Evolutionary conservation across 2,113 vertebrate genomes (phyloP).

Genomic region (Sigmodon hispidus): DNA sequence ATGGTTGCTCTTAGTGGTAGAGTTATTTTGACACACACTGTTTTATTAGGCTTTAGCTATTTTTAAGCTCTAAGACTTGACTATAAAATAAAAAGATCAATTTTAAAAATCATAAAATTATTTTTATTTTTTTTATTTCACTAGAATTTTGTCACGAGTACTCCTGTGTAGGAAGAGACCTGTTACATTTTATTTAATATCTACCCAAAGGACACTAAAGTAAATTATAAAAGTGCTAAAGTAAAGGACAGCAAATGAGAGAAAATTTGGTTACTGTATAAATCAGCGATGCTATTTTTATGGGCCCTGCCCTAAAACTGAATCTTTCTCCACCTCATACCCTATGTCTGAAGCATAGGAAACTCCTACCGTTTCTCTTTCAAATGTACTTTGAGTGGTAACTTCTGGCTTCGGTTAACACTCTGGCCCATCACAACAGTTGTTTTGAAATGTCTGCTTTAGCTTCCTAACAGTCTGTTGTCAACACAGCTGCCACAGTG

Average conservation of each 20-base stretch:
- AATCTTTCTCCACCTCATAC: not conserved
- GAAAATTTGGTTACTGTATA: not conserved
- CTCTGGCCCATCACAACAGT: not conserved
- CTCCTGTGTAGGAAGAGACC: conserved; percentile 1
- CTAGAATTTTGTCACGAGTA: conserved; percentile 12
- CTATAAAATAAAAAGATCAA: conserved; percentile 1
- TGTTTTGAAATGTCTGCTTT: not conserved
- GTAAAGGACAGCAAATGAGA: not conserved
- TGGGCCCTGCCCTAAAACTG: not conserved
- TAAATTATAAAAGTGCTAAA: not conserved
- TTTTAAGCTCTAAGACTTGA: not conserved
- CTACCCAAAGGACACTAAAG: not conserved
- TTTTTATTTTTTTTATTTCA: conserved; percentile 10
- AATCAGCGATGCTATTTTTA: not conserved
- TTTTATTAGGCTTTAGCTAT: not conserved
- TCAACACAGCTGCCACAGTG: not conserved
- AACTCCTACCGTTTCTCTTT: not conserved
- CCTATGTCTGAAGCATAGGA: not conserved
- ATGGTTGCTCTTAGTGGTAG: not conserved
- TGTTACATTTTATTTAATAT: not conserved
- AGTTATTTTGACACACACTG: not conserved
- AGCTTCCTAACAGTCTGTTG: not conserved
- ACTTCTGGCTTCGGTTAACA: not conserved
- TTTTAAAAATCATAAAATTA: conserved; percentile 27
- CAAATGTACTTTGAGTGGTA: not conserved